These are phyloP conservation scores for Alfaro cultratus DNA, from an alignment of 2,797 vertebrate genomes.

Conservation along the genomic window DNA sequence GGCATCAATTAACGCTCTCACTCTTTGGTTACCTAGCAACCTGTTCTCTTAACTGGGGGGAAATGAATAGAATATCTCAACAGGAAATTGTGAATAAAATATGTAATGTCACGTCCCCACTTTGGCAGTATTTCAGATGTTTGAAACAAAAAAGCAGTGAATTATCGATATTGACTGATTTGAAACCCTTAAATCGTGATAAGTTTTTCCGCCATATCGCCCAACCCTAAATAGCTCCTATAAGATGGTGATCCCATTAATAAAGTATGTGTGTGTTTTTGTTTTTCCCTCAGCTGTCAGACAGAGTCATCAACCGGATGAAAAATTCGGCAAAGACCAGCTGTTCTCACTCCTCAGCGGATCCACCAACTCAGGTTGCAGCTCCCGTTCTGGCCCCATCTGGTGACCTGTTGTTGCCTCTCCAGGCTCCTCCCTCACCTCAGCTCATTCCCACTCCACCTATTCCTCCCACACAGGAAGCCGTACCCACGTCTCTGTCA, in stretches of 20 bases:
- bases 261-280: background rate
- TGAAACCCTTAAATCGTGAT: too few relatives aligned
- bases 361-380: background rate
- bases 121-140: too few relatives aligned
- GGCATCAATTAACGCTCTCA: too few relatives aligned
- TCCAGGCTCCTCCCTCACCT: constrained; percentile 20
- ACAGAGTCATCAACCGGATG: constrained; percentile 91
- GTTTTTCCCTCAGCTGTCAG: constrained; percentile 83
- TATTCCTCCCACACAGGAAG: constrained; percentile 36
- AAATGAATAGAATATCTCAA: too few relatives aligned
- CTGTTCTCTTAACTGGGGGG: too few relatives aligned
- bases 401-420: constrained; percentile 41
- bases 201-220: too few relatives aligned
- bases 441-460: constrained; percentile 19
- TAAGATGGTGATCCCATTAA: background rate
- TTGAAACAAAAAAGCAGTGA: too few relatives aligned
- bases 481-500: constrained; percentile 17
- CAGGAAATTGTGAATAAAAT: too few relatives aligned
- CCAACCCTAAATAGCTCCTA: background rate
- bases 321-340: constrained; percentile 74
- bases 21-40: too few relatives aligned
- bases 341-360: constrained; percentile 40
- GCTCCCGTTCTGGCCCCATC: constrained; percentile 31
- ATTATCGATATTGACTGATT: too few relatives aligned
- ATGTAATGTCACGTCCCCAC: too few relatives aligned